phyloP scores from a whole-genome alignment of 2,888 invertebrate species.

The Agrotis clavis region DNA sequence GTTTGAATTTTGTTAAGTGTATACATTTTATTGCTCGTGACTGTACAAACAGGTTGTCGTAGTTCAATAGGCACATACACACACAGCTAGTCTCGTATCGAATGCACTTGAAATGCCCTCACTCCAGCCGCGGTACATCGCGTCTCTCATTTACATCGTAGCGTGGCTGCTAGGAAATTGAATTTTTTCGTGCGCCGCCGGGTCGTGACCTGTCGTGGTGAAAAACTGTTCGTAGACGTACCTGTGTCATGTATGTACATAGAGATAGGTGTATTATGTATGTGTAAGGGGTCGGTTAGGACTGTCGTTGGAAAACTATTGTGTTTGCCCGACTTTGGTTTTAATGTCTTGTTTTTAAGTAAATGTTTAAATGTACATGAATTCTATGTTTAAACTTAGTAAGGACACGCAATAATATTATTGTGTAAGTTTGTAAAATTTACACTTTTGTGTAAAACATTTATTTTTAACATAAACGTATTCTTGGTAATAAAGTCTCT shows the following conservation, averaged over 20 bases:
- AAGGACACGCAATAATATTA: no score
- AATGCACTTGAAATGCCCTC: constrained; percentile 40
- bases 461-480: no score
- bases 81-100: constrained; percentile 7
- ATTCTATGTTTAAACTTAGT: no score
- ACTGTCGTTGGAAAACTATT: background rate
- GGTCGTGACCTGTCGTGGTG: constrained; percentile 30
- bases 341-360: background rate
- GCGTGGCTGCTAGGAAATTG: constrained; percentile 47
- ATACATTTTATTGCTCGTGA: no score
- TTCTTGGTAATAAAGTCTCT: no score
- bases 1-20: no score
- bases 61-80: no score
- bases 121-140: constrained; percentile 19
- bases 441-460: no score
- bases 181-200: constrained; percentile 45
- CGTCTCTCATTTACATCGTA: constrained; percentile 41
- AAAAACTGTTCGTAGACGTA: constrained; percentile 7
- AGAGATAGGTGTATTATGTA: background rate
- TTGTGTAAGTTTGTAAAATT: no score
- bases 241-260: background rate
- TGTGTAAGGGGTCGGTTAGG: background rate
- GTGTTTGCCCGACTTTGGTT: background rate
- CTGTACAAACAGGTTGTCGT: no score
- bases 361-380: no score